Evolutionary conservation across 2,888 invertebrate species (phyloP), one percentile per base, ranked within the genome.

Genomic region (Hemicrepidius hirtus): DNA sequence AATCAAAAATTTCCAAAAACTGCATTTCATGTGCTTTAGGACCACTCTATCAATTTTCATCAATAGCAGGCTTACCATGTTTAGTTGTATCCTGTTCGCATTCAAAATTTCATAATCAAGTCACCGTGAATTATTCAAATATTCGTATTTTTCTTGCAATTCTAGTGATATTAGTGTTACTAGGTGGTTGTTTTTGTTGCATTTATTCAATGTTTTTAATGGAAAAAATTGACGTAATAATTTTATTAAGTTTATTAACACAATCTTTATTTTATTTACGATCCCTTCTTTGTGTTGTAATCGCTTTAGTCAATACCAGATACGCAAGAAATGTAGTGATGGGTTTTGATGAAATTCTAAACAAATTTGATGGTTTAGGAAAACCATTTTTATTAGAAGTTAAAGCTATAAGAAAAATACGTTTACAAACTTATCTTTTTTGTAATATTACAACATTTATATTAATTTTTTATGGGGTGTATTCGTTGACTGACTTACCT

Each of bases 1-100:
- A 24, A 24, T 24, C 24, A 32, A 32, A 32, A 5, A 9, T 32
- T 32, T 9, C 18, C 4, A 9, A 55, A 55, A 55, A 55, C 24
- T 55, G 55, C 20, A 28, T 55, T 28, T 13, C 55, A 12, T 55
- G 55, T 55, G 28, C 28, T 16, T 32, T 55, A 16, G 55, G 55
- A 6, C 20, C 20, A n/a, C n/a, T 55, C 12, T 9, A 20, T 24
- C 24, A 28, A 4, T 55, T 55, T 3, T 7, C 28, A 21, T 9
- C 18, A 1, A 20, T 55, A 12, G 16, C 16, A 1, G 55, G 55
- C 0, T 20, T 55, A n/a, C 20, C 21, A 12, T 28, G 13, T 12
- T 24, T 55, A 6, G 10, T n/a, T 1, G 16, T 55, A 32, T n/a
- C 3, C 2, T 55, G 55, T n/a, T n/a, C 9, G 3, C 55, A 55